Percentiles rank a stretch among this genome's conserved stretches.
Evolutionary conservation across 2,888 invertebrate species (phyloP).

Genomic region (Alsophila aescularia): DNA sequence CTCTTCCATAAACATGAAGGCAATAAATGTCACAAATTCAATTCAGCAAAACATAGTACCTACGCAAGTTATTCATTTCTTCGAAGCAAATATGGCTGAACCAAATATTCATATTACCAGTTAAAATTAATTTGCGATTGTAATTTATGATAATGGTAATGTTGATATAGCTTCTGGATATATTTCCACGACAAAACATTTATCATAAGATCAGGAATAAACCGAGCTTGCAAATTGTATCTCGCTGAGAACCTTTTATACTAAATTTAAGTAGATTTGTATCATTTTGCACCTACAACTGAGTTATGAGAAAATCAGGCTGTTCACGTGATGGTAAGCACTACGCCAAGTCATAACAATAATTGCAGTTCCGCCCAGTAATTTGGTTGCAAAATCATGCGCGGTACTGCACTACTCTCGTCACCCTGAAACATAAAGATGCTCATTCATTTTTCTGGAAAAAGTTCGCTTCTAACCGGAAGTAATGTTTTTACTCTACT

Average conservation of each 20-base stretch:
- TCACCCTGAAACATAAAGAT: no score
- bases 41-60: conserved; percentile 9
- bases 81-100: conserved; percentile 1
- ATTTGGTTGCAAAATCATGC: no score
- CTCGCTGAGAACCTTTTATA: conserved; percentile 35
- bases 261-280: no score
- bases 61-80: conserved; percentile 6
- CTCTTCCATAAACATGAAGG: conserved; percentile 24
- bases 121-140: conserved; percentile 69
- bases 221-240: conserved; percentile 61
- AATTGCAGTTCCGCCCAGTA: no score
- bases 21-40: conserved; percentile 25
- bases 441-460: no score
- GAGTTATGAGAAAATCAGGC: no score
- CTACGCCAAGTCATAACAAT: no score
- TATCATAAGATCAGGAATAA: conserved; percentile 72
- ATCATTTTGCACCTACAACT: no score
- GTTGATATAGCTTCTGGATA: conserved; percentile 52
- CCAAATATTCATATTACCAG: conserved; percentile 10
- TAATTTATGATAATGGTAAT: conserved; percentile 71
- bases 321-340: no score
- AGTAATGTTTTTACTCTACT: no score
- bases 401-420: no score
- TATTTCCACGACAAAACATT: conserved; percentile 64
- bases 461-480: no score